These are phyloP conservation scores for Sinotaia quadrata DNA, from an alignment of 2,888 invertebrate genomes.

Conservation along the genomic window DNA sequence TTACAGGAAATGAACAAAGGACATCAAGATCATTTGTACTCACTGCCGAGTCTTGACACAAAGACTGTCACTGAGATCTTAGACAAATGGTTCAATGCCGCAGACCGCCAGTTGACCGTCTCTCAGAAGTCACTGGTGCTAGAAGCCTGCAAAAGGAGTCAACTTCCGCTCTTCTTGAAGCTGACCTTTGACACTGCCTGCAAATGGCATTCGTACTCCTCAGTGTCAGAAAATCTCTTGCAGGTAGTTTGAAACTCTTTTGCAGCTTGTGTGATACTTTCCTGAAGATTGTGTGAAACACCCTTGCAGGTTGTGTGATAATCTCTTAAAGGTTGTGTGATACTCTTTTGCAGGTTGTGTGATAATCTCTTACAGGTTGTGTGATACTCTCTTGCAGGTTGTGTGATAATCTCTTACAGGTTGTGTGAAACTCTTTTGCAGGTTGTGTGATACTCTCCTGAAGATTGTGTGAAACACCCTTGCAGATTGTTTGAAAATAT, in stretches of 20 bases:
- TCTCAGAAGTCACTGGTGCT: slow-evolving; percentile 49
- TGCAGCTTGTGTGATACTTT: too few species aligned
- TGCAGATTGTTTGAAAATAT: too few species aligned
- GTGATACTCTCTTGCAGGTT: too few species aligned
- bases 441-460: too few species aligned
- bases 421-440: too few species aligned
- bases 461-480: too few species aligned
- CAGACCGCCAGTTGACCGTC: slow-evolving; percentile 48
- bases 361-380: too few species aligned
- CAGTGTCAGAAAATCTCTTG: slow-evolving; percentile 40
- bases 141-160: slow-evolving; percentile 49
- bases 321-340: too few species aligned
- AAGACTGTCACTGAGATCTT: slow-evolving; percentile 55
- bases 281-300: too few species aligned
- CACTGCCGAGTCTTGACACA: slow-evolving; percentile 46
- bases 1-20: slow-evolving; percentile 31
- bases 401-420: too few species aligned
- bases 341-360: too few species aligned
- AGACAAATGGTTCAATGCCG: slow-evolving; percentile 53
- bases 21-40: slow-evolving; percentile 38
- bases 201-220: slow-evolving; percentile 62
- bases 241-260: slow-evolving; percentile 37
- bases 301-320: too few species aligned
- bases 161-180: slow-evolving; percentile 62
- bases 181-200: slow-evolving; percentile 63